phyloP scores from a whole-genome alignment of 2,797 vertebrate species.

The Spondyliosoma cantharus region DNA sequence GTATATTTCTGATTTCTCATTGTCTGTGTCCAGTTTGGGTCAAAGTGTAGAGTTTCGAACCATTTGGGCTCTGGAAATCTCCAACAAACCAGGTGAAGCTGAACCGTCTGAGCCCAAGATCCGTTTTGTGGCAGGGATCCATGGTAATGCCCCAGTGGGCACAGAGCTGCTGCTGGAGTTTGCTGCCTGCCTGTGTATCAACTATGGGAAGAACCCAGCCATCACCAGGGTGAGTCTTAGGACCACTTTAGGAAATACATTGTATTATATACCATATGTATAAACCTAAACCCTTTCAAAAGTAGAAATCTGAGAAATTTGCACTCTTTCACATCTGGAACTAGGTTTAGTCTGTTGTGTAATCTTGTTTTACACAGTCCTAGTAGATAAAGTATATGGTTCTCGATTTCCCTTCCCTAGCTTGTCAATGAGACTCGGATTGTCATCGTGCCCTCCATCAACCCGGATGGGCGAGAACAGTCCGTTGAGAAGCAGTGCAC shows the following conservation, averaged over 20 bases:
- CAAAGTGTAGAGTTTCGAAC: slow-evolving; percentile 92
- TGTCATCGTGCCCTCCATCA: slow-evolving; percentile 94
- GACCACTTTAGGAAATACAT: not conserved
- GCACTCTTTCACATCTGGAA: not conserved
- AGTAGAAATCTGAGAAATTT: not conserved
- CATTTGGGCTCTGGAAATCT: slow-evolving; percentile 96
- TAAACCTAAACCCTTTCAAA: not conserved
- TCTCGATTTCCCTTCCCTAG: slow-evolving; percentile 73
- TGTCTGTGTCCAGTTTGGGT: slow-evolving; percentile 86
- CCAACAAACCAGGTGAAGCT: slow-evolving; percentile 89
- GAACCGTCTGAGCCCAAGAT: slow-evolving; percentile 95
- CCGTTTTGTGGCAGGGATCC: slow-evolving; percentile 94
- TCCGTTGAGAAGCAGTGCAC: slow-evolving; percentile 91
- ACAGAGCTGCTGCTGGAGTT: slow-evolving; percentile 95
- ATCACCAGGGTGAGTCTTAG: slow-evolving; percentile 90
- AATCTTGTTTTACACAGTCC: not conserved
- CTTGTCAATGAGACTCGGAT: slow-evolving; percentile 94
- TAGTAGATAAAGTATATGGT: not conserved
- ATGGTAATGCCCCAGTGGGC: slow-evolving; percentile 95
- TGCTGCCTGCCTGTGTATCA: slow-evolving; percentile 93
- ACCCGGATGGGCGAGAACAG: slow-evolving; percentile 93
- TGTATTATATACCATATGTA: not conserved
- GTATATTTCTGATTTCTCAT: slow-evolving; percentile 4
- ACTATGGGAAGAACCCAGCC: slow-evolving; percentile 92
- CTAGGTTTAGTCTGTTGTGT: not conserved